A percentile compares a stretch with the other conserved stretches of the same genome.
phyloP scores from a whole-genome alignment of 2,797 vertebrate genomes.

The Periparus ater region DNA sequence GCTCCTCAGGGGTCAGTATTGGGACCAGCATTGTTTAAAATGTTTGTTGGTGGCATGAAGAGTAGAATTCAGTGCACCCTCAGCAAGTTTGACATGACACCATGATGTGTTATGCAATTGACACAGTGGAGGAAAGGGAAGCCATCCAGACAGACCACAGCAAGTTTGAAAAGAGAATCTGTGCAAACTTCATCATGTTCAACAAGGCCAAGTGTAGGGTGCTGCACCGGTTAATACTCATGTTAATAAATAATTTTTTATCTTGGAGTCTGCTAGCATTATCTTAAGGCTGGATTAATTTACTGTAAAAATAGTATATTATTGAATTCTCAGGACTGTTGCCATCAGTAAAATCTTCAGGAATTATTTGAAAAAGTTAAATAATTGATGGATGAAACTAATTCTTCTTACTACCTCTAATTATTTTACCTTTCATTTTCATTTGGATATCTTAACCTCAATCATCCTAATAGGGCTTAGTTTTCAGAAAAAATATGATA shows the following conservation, averaged over 20 bases:
- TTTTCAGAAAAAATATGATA: background rate
- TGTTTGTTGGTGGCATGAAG: background rate
- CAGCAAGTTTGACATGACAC: background rate
- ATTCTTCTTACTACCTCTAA: background rate
- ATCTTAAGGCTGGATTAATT: accelerated
- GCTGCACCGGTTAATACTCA: background rate
- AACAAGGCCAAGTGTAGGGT: too few relatives aligned
- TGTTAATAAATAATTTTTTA: background rate
- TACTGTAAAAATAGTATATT: background rate
- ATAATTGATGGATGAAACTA: background rate
- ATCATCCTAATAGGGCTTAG: background rate
- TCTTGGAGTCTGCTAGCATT: background rate
- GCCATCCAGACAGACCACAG: background rate
- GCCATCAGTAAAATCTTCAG: background rate
- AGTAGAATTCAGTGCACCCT: background rate
- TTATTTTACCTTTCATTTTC: background rate
- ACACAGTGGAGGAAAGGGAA: background rate
- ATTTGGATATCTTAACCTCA: background rate
- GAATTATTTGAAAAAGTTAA: background rate
- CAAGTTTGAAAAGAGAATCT: background rate
- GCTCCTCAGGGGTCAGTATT: background rate
- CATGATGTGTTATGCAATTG: too few relatives aligned
- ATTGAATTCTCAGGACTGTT: background rate
- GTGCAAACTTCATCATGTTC: background rate
- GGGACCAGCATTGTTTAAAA: background rate